phyloP scores from a whole-genome alignment of 2,113 vertebrate genomes.

The Pampusana beccarii region DNA sequence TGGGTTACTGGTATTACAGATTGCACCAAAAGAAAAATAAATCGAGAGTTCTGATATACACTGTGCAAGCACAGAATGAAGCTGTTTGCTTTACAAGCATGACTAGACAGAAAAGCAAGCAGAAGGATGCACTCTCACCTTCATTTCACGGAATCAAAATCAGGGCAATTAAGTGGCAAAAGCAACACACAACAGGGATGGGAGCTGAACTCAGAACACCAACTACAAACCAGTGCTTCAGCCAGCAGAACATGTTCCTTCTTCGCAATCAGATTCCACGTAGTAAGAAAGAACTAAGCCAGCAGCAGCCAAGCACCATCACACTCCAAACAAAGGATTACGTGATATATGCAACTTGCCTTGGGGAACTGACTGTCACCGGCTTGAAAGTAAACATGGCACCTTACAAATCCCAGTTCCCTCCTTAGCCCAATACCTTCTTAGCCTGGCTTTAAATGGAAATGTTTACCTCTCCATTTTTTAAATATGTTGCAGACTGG shows the following conservation, averaged over 20 bases:
- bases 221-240: not conserved
- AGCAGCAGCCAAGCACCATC: not conserved
- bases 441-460: not conserved
- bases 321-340: not conserved
- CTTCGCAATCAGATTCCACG: not conserved
- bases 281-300: not conserved
- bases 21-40: not conserved
- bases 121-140: not conserved
- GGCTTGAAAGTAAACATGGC: not conserved
- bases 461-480: slow-evolving; percentile 82
- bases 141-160: not conserved
- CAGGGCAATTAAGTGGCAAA: not conserved
- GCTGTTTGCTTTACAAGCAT: not conserved
- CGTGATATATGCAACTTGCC: not conserved
- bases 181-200: not conserved
- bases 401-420: not conserved
- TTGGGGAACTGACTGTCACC: not conserved
- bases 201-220: not conserved
- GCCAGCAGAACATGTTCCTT: not conserved
- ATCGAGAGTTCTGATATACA: not conserved
- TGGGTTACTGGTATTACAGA: not conserved
- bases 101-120: not conserved
- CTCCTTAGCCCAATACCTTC: not conserved
- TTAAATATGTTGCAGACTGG: slow-evolving; percentile 86
- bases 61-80: not conserved